Base-by-base conservation (phyloP, 2,797 vertebrate genomes). In the Gymnothorax javanicus region DNA sequence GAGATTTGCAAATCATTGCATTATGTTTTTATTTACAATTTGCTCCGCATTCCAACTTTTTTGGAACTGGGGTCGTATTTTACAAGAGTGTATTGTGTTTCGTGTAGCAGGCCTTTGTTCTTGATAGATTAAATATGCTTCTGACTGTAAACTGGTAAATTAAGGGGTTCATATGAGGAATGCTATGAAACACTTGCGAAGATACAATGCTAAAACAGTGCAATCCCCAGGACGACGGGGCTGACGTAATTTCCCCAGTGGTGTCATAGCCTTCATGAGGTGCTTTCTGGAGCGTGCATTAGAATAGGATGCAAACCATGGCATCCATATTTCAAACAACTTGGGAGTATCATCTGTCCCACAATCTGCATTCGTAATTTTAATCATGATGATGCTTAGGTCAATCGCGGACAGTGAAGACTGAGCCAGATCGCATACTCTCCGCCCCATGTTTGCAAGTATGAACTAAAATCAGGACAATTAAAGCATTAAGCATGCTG, bases 201-300 rank as follows among this genome's bases (percentile, higher is more conserved):
- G 13, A 20, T 75, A 75, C 52, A 25, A 69, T 43, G 33, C 5
- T 77, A 77, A 11, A 27, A 4, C 3, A 4, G 33, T 50, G 73
- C 43, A 77, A 77, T 17, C 5, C 73, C 73, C 73, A 77, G 73
- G 33, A 50, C 33, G 73, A 50, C 33, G 12, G 6, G 43, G 50
- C 43, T 52, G 73, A 77, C 73, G 43, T 77, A 12, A 77, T 77
- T 77, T 77, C 73, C 73, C 43, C 73, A 77, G 73, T 77, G 50
- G 13, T 77, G 73, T 77, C 33, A n/a, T 43, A 15, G 50, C 73
- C 5, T 43, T 50, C 33, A 77, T 50, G 20, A 11, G 33, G 13
- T 43, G 73, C 20, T 7, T 5, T 52, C 27, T 9, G 33, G 8
- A 7, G 33, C 73, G 2, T 20, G 73, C 73, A 77, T 8, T 20